These are phyloP conservation scores for Nebria salina DNA, from an alignment of 2,888 invertebrate species.

Conservation along the genomic window DNA sequence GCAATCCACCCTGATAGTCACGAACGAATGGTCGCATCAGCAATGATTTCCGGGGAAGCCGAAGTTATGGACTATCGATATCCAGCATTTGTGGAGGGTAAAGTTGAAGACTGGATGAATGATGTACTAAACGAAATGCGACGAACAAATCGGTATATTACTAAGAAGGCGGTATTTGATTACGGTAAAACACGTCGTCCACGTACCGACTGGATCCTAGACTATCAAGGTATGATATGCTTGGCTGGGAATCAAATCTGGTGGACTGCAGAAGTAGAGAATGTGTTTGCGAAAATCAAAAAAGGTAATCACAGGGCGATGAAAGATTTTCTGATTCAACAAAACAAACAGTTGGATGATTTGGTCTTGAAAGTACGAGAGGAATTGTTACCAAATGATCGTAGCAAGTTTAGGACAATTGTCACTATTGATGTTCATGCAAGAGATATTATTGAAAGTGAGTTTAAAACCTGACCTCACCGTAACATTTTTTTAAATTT, in stretches of 20 bases:
- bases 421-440: conserved; percentile 93
- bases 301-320: conserved; percentile 85
- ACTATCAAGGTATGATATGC: conserved; percentile 86
- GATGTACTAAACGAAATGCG: conserved; percentile 86
- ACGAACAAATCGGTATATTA: conserved; percentile 80
- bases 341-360: conserved; percentile 85
- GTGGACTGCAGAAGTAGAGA: conserved; percentile 97
- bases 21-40: conserved; percentile 75
- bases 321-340: conserved; percentile 85
- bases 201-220: conserved; percentile 88
- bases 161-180: conserved; percentile 87
- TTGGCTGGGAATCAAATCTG: conserved; percentile 89
- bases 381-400: conserved; percentile 80
- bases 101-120: conserved; percentile 95
- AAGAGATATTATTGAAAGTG: conserved; percentile 84
- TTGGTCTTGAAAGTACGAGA: conserved; percentile 80
- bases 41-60: conserved; percentile 88
- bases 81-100: conserved; percentile 77
- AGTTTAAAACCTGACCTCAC: background rate
- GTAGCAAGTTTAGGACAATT: conserved; percentile 87
- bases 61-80: conserved; percentile 87
- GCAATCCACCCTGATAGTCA: conserved; percentile 73
- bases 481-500: too few relatives aligned
- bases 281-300: conserved; percentile 79
- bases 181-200: conserved; percentile 78